These are phyloP conservation scores for Acanthococcus lagerstroemiae DNA, from an alignment of 2,888 invertebrate genomes.

Conservation along the genomic window DNA sequence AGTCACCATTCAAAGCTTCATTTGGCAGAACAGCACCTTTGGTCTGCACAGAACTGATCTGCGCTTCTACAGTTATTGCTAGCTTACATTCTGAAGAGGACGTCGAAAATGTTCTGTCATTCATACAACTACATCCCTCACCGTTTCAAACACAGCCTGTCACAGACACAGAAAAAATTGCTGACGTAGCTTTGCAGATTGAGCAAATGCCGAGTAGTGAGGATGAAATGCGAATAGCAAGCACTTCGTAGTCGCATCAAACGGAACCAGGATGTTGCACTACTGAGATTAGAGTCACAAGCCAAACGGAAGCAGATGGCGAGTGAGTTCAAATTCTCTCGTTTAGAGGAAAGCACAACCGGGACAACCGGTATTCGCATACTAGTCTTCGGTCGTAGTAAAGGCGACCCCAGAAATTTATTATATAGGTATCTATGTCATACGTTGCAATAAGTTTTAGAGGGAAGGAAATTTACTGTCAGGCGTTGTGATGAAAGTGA, in stretches of 20 bases:
- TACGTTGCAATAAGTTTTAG: background rate
- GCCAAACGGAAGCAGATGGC: background rate
- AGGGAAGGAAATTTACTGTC: background rate
- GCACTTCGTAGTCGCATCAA: background rate
- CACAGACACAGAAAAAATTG: background rate
- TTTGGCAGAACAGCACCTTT: no score
- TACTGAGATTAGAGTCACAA: background rate
- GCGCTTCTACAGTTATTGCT: no score
- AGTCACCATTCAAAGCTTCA: no score
- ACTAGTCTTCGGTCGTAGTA: background rate
- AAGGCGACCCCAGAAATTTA: background rate
- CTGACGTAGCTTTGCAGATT: background rate
- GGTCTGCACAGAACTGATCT: no score
- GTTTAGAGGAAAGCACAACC: background rate
- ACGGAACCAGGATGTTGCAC: background rate
- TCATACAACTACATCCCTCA: background rate
- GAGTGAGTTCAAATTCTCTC: background rate
- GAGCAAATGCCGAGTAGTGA: background rate
- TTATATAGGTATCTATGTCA: background rate
- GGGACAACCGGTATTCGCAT: background rate
- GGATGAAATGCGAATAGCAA: background rate
- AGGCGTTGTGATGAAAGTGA: background rate
- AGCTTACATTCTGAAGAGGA: background rate
- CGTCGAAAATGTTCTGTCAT: background rate
- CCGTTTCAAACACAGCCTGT: background rate